Evolutionary conservation across 2,797 vertebrate genomes (phyloP).

Genomic region (Pseudocheirus occidentalis): DNA sequence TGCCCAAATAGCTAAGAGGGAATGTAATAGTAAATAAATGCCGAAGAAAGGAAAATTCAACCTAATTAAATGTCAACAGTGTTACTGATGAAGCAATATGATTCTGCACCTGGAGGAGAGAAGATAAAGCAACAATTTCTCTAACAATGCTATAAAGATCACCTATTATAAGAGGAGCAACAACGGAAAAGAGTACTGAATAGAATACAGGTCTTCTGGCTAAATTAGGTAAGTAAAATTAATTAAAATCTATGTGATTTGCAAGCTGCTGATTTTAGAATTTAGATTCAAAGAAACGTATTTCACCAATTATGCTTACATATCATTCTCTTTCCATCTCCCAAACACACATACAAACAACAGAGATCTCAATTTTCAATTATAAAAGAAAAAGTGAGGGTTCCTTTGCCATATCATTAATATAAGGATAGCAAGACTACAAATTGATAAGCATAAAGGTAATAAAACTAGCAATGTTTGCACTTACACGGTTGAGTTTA

Average conservation of each 20-base stretch:
- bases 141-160: background rate
- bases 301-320: background rate
- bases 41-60: background rate
- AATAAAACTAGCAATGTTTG: background rate
- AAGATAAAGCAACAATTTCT: background rate
- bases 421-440: background rate
- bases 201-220: accelerated
- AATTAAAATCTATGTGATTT: no score
- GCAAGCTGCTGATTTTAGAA: background rate
- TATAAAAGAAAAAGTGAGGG: background rate
- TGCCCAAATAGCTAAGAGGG: background rate
- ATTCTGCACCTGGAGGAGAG: no score
- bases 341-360: background rate
- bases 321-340: background rate
- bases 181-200: background rate
- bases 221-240: background rate
- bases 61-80: accelerated
- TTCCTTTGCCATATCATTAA: background rate
- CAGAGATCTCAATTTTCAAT: background rate
- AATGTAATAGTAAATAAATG: background rate
- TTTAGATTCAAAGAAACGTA: background rate
- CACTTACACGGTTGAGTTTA: background rate
- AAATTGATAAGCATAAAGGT: background rate
- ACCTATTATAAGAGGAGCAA: background rate
- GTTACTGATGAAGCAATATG: no score